Base-by-base conservation (phyloP, 2,113 vertebrate genomes). In the Alectura lathami region DNA sequence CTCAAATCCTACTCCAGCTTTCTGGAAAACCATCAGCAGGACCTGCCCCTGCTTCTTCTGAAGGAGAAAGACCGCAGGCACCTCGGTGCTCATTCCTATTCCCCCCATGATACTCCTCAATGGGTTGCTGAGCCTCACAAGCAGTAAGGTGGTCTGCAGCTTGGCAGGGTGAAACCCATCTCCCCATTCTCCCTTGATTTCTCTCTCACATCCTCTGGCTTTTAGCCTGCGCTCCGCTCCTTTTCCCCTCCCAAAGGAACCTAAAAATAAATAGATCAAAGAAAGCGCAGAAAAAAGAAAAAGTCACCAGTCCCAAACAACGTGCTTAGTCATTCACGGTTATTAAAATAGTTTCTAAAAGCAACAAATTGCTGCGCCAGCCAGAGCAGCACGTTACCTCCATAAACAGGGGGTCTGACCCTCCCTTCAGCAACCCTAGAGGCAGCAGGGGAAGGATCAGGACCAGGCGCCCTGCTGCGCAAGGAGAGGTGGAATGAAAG, bases 311-410 rank as follows among this genome's bases (percentile, higher is more conserved):
- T 80, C 93, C 94, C 93, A 92, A 94, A 62, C 16, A 76, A 94
- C 29, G 30, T 91, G 67, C 73, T 94, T 94, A 70, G 43, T 95
- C 90, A 94, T 82, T 86, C 38, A 48, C 8, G 45, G 27, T 57
- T 81, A 93, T 48, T 85, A 96, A 96, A 97, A 94, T 93, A 97
- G 81, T 91, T 95, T 92, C 32, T 18, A 60, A 88, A 96, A 87
- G 36, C 78, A 95, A 87, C 26, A 83, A 85, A 89, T 63, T 53
- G 67, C 78, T 95, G 94, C 92, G 75, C 60, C 73, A 92, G 79
- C 67, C 45, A 88, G 66, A 74, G 81, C 82, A 94, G 67, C 36
- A 56, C 57, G 36, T 90, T 32, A 63, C 59, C 64, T 90, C 83
- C 56, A 62, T 13, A 36, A 94, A 23, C 0, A 0, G 51, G 36